phyloP scores from a whole-genome alignment of 2,797 vertebrate species.

The Myripristis murdjan region DNA sequence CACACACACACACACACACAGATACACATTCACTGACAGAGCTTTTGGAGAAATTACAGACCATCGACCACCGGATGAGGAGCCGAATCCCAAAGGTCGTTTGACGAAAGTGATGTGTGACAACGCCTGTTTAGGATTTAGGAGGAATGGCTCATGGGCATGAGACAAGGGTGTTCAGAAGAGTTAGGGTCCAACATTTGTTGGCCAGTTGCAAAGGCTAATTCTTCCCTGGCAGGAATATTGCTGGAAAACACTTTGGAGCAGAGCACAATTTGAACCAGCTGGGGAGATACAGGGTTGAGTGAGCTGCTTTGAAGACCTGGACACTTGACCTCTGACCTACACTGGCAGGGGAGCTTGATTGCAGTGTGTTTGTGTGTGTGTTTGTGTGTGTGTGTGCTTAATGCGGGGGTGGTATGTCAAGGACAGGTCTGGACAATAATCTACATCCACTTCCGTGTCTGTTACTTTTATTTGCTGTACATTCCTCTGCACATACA shows the following conservation, averaged over 20 bases:
- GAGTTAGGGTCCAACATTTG: slow-evolving; percentile 68
- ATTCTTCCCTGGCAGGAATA: slow-evolving; percentile 71
- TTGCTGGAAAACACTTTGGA: slow-evolving; percentile 64
- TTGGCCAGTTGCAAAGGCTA: slow-evolving; percentile 58
- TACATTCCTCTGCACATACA: no score
- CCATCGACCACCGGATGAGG: slow-evolving; percentile 21
- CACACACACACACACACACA: no score
- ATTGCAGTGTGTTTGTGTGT: slow-evolving; percentile 19
- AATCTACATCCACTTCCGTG: no score
- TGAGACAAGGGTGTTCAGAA: slow-evolving; percentile 5
- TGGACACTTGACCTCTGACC: slow-evolving; percentile 73
- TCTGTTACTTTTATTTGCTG: no score
- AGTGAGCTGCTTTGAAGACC: slow-evolving; percentile 47
- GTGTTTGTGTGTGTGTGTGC: not conserved
- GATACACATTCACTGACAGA: not conserved
- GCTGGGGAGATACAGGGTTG: slow-evolving; percentile 45
- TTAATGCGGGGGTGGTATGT: slow-evolving; percentile 41
- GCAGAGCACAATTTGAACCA: slow-evolving; percentile 69
- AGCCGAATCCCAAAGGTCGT: slow-evolving; percentile 28
- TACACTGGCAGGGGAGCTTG: not conserved
- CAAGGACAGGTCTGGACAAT: slow-evolving; percentile 31
- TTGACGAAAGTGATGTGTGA: slow-evolving; percentile 62
- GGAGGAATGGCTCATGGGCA: slow-evolving; percentile 43
- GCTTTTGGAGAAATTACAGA: slow-evolving; percentile 11
- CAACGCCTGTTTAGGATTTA: slow-evolving; percentile 25